These are phyloP conservation scores for Itoplectis maculator DNA, from an alignment of 2,888 invertebrate species.

Conservation along the genomic window DNA sequence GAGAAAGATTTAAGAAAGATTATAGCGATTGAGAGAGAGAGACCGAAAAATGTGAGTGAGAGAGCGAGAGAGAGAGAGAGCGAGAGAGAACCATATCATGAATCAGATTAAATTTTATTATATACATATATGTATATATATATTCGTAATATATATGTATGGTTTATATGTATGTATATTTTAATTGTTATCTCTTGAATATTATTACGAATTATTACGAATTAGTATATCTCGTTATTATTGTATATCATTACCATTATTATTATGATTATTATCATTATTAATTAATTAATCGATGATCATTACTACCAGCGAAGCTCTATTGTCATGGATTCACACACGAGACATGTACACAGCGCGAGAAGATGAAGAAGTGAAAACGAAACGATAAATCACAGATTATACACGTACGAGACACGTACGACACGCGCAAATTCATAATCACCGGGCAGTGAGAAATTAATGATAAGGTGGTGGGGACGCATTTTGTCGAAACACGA, in stretches of 20 bases:
- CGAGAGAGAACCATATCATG: constrained; percentile 76
- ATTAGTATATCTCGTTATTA: constrained; percentile 79
- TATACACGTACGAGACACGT: constrained; percentile 9
- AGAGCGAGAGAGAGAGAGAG: constrained; percentile 34
- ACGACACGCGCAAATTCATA: constrained; percentile 11
- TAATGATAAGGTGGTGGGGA: constrained; percentile 20
- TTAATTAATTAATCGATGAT: constrained; percentile 70
- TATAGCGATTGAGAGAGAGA: not conserved
- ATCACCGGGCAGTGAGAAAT: constrained; percentile 37
- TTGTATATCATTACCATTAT: constrained; percentile 78
- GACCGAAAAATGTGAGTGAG: constrained; percentile 41
- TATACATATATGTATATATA: constrained; percentile 67
- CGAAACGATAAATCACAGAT: not conserved
- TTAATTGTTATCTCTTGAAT: constrained; percentile 80
- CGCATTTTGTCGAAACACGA: constrained; percentile 44
- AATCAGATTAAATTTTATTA: constrained; percentile 77
- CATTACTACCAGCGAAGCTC: constrained; percentile 64
- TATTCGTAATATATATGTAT: constrained; percentile 62
- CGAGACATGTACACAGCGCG: constrained; percentile 26
- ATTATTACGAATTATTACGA: constrained; percentile 71
- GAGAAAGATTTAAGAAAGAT: constrained; percentile 28
- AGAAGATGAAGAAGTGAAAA: constrained; percentile 13
- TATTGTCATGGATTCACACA: constrained; percentile 48
- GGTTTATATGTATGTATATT: constrained; percentile 76
- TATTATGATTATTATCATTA: constrained; percentile 67